These are phyloP conservation scores for Perizoma affinitatum DNA, from an alignment of 2,888 invertebrate genomes.

Conservation along the genomic window DNA sequence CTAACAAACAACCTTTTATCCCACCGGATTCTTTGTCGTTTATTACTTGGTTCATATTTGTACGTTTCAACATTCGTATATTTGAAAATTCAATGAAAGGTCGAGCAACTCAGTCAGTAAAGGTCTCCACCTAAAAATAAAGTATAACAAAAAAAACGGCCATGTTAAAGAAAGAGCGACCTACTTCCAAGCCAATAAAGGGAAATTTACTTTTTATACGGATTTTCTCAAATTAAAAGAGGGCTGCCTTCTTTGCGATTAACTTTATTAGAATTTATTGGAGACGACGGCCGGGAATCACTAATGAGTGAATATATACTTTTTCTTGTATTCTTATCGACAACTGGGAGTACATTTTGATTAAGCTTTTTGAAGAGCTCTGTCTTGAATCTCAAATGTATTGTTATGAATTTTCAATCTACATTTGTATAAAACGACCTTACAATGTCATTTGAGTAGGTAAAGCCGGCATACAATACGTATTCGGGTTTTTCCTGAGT, in stretches of 20 bases:
- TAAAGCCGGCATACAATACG: too few species aligned
- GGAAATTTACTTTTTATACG: conserved; percentile 47
- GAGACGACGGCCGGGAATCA: conserved; percentile 56
- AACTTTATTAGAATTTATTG: conserved; percentile 78
- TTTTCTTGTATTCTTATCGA: conserved; percentile 54
- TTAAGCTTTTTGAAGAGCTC: conserved; percentile 20
- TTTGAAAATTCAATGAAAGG: too few species aligned
- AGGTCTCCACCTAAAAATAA: conserved; percentile 6
- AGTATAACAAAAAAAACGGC: conserved; percentile 34
- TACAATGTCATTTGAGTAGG: too few species aligned
- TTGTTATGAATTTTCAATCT: conserved; percentile 9
- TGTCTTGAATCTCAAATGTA: conserved; percentile 7
- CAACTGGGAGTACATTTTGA: conserved; percentile 28
- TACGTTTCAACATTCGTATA: too few species aligned
- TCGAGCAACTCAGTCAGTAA: not conserved
- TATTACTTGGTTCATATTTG: too few species aligned
- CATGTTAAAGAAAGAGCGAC: conserved; percentile 43
- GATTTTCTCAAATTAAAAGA: conserved; percentile 61
- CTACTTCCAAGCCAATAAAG: conserved; percentile 57
- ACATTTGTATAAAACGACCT: not conserved
- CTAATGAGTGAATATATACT: conserved; percentile 57
- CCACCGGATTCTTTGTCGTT: too few species aligned
- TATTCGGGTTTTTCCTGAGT: too few species aligned
- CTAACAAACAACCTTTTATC: too few species aligned
- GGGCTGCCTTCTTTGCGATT: conserved; percentile 62